A percentile compares a stretch with the other conserved stretches of the same genome.
Evolutionary conservation across 2,888 invertebrate genomes (phyloP).

Genomic region (Pachliopta kotzebuea): DNA sequence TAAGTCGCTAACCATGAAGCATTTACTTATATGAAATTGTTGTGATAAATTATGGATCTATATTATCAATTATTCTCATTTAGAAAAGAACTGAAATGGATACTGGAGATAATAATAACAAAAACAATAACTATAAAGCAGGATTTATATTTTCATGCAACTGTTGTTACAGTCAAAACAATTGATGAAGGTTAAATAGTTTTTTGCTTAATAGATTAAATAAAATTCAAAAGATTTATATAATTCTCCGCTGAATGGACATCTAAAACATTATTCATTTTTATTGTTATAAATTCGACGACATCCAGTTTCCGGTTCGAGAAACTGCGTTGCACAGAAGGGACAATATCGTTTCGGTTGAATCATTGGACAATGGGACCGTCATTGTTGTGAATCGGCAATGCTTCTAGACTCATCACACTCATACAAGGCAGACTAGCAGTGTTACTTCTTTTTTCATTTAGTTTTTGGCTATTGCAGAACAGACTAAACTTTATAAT

Average conservation of each 20-base stretch:
- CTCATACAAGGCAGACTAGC: slow-evolving; percentile 18
- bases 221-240: not conserved
- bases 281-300: slow-evolving; percentile 22
- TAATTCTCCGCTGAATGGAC: slow-evolving; percentile 7
- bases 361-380: slow-evolving; percentile 23
- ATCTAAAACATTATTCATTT: slow-evolving; percentile 5
- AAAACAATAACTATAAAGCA: not conserved
- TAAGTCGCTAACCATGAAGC: not conserved
- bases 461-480: too few species aligned
- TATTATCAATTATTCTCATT: not conserved
- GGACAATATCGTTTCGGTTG: slow-evolving; percentile 19
- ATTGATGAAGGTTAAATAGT: not conserved
- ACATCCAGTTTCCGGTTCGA: slow-evolving; percentile 28
- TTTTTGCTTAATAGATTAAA: not conserved
- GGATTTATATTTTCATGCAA: not conserved
- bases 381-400: slow-evolving; percentile 23
- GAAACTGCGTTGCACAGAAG: slow-evolving; percentile 17
- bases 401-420: slow-evolving; percentile 2
- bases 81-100: not conserved
- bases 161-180: not conserved
- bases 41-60: not conserved
- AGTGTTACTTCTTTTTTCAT: not conserved
- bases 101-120: not conserved
- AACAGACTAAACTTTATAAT: too few species aligned
- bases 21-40: not conserved